Base-by-base conservation (phyloP, 2,888 invertebrate genomes). In the Tenthredo amoena region DNA sequence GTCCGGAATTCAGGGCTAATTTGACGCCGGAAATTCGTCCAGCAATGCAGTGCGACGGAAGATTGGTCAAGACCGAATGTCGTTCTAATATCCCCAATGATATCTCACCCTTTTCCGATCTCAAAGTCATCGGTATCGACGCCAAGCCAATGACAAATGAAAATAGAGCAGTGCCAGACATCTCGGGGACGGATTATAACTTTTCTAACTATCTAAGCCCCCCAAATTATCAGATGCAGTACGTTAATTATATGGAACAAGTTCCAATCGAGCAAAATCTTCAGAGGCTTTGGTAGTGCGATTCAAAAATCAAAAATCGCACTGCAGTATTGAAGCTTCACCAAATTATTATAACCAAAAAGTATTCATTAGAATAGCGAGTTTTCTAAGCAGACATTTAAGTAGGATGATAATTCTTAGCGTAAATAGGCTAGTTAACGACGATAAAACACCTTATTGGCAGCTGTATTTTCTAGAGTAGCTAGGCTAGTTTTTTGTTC, bases 221-320 rank as follows among this genome's bases (percentile, higher is more conserved):
- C 4, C 72, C 91, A 0, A 91, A 90, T 87, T 93, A 93, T 84
- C 93, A 91, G 84, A 91, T 93, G 91, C 91, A 91, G 37, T 93
- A 93, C 58, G 90, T 91, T 2, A 93, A 93, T 87, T 93, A 92
- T 71, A 89, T 91, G 87, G 93, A 93, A 2, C 91, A 92, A 62
- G 86, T 91, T 47, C 88, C 91, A 0, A 87, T 90, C 77, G 93
- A 93, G 26, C 93, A 92, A 85, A 92, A 91, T 86, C 86, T 93
- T 34, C 91, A 93, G 82, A 90, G 93, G 86, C 86, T 93, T 40
- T 93, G 93, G 93, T 93, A 88, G 89, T 58, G 50, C 47, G 18
- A 47, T 58, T 65, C 12, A 12, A 31, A 18, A 47, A 43, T 65
- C 12, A 12, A 31, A 18, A 47, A 43, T 50, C 26, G 55, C 55